Percentiles rank a stretch among this genome's conserved stretches.
phyloP scores from a whole-genome alignment of 2,888 invertebrate genomes.

The Melolontha melolontha region DNA sequence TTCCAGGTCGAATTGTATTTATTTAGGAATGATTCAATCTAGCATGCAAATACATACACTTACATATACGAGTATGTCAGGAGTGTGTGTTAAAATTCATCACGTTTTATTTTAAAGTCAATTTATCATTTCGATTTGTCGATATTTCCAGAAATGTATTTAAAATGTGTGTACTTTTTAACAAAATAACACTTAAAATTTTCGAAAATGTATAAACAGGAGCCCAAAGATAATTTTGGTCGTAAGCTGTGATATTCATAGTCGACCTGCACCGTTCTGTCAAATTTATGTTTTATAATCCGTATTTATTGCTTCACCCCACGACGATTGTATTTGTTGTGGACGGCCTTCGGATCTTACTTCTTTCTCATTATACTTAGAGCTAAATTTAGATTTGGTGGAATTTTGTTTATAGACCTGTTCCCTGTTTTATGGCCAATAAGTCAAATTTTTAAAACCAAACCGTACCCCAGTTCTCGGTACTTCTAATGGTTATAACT shows the following conservation, averaged over 20 bases:
- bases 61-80: too few relatives aligned
- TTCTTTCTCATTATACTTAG: constrained; percentile 43
- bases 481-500: constrained; percentile 34
- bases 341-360: constrained; percentile 51
- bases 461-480: constrained; percentile 37
- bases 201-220: constrained; percentile 4
- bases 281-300: constrained; percentile 58
- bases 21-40: too few relatives aligned
- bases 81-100: too few relatives aligned
- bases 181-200: constrained; percentile 2
- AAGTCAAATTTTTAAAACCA: constrained; percentile 50
- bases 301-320: constrained; percentile 56
- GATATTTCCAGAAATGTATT: too few relatives aligned
- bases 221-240: constrained; percentile 11
- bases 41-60: too few relatives aligned
- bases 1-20: too few relatives aligned
- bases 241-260: constrained; percentile 23
- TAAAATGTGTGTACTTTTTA: too few relatives aligned
- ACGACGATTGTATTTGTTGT: constrained; percentile 48
- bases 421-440: constrained; percentile 50
- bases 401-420: constrained; percentile 50
- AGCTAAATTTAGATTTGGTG: constrained; percentile 52
- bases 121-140: too few relatives aligned
- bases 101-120: too few relatives aligned
- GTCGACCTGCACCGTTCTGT: constrained; percentile 52